These are phyloP conservation scores for Madoqua kirkii DNA, from an alignment of 2,113 vertebrate species.

Conservation along the genomic window DNA sequence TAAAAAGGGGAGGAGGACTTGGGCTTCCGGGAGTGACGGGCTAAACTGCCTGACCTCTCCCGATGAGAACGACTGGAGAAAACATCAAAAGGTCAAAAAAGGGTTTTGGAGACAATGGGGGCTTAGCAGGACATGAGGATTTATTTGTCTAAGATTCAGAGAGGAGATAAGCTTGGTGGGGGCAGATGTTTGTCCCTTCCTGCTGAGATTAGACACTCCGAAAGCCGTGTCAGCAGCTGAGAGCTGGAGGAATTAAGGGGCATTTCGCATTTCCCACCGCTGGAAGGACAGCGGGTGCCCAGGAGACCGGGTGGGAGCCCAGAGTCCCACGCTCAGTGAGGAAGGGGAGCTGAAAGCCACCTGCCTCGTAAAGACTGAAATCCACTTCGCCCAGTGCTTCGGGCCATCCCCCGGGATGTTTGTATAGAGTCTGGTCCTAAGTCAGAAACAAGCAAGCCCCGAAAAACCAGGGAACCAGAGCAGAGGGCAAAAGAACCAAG, in stretches of 20 bases:
- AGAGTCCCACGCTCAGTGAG: fast-evolving
- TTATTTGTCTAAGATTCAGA: neutral
- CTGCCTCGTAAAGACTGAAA: neutral
- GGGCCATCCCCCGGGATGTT: fast-evolving
- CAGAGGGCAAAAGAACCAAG: neutral
- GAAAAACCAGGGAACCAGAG: too few species aligned
- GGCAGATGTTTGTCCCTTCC: neutral
- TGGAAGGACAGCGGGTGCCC: too few species aligned
- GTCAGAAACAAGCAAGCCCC: neutral
- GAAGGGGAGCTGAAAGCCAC: neutral
- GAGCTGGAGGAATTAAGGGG: fast-evolving
- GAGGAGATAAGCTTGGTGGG: neutral
- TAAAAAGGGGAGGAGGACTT: neutral
- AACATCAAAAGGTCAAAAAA: neutral
- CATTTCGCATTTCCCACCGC: fast-evolving
- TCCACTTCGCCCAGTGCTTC: neutral
- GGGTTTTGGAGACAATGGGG: neutral
- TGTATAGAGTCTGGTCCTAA: too few species aligned
- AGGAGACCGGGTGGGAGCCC: neutral
- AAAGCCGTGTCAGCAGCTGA: neutral
- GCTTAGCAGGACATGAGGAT: fast-evolving
- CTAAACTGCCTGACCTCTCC: neutral
- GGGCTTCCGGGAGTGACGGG: neutral
- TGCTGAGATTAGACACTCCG: fast-evolving
- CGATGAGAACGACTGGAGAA: neutral